phyloP scores from a whole-genome alignment of 2,797 vertebrate species.

The Bradypus variegatus region DNA sequence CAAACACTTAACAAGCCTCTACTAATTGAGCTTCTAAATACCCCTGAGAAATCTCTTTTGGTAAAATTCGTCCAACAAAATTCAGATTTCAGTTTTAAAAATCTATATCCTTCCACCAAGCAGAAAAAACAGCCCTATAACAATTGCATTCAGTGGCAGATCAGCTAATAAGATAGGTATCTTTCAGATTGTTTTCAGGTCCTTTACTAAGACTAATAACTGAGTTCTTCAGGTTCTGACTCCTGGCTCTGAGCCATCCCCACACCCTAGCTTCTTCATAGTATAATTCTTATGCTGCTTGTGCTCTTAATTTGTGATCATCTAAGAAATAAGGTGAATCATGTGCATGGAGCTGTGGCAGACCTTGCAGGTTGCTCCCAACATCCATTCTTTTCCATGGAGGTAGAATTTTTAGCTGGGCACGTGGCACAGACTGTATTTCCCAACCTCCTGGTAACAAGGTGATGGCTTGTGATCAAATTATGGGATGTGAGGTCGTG shows the following conservation, averaged over 20 bases:
- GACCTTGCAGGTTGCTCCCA: neutral
- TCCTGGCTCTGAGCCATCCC: neutral
- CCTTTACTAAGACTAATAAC: neutral
- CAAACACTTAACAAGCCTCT: slow-evolving; percentile 16
- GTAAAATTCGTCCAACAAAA: neutral
- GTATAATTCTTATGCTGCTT: neutral
- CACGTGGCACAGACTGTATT: too few species aligned
- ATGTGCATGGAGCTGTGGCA: neutral
- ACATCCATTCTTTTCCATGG: neutral
- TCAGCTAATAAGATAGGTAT: neutral
- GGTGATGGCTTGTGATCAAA: neutral
- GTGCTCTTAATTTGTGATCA: neutral
- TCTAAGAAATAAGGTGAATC: neutral
- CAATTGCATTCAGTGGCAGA: neutral
- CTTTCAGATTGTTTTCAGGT: neutral
- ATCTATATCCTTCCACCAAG: neutral
- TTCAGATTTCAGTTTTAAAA: neutral
- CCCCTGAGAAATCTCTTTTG: neutral
- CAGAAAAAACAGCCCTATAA: neutral
- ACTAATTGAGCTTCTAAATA: slow-evolving; percentile 10
- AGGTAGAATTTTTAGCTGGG: neutral
- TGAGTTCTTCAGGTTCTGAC: neutral
- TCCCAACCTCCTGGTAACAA: neutral
- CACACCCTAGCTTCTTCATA: neutral
- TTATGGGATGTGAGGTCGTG: too few species aligned